Percentiles rank a stretch among this genome's conserved stretches.
Conservation (phyloP, 2,797 vertebrate species). For the Malurus splendens region DNA sequence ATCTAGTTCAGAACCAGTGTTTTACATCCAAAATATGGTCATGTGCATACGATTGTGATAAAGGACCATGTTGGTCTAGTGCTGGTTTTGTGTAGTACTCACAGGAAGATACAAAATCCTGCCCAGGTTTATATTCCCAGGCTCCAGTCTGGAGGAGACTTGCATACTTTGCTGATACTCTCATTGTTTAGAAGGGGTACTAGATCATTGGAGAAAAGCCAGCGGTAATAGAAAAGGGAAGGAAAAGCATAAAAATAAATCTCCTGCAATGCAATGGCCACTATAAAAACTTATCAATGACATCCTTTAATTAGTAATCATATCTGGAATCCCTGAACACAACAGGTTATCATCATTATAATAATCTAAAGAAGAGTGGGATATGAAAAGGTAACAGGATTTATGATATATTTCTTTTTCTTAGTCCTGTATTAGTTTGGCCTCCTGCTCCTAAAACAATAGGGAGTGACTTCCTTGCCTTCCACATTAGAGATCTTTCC, state of each 20-base stretch:
- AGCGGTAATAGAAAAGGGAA: neutral
- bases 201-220: conserved; percentile 37
- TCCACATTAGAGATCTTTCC: conserved; percentile 22
- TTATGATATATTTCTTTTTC: neutral
- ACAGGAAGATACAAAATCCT: conserved; percentile 18
- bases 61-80: neutral
- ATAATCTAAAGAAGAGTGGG: neutral
- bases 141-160: conserved; percentile 37
- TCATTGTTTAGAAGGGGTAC: conserved; percentile 44
- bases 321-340: neutral
- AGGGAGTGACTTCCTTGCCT: conserved; percentile 56
- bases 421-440: neutral
- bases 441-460: conserved; percentile 7
- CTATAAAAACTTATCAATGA: neutral
- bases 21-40: neutral
- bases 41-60: neutral
- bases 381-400: neutral
- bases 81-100: neutral
- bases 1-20: neutral
- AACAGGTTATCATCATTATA: neutral
- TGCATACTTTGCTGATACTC: conserved; percentile 12
- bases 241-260: conserved; percentile 19
- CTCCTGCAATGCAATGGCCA: neutral
- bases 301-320: neutral
- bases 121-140: conserved; percentile 19